Percentiles rank a stretch among this genome's conserved stretches.
Conservation (phyloP, 2,797 vertebrate species). For the Hydrocynus forskahlii region DNA sequence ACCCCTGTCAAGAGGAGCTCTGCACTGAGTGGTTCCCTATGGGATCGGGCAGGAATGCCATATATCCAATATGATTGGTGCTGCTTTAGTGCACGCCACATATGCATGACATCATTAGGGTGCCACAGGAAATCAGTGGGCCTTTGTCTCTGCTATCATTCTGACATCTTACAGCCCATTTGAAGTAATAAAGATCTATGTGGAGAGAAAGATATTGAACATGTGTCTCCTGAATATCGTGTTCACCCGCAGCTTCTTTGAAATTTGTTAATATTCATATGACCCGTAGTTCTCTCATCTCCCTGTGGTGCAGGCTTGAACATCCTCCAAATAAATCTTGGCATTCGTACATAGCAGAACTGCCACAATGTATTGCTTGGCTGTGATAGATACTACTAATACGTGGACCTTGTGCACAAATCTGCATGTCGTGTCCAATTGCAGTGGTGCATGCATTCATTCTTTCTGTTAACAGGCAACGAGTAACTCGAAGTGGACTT, state of each 20-base stretch:
- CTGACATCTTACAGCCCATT: slow-evolving; percentile 73
- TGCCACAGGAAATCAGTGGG: slow-evolving; percentile 71
- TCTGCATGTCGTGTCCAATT: slow-evolving; percentile 52
- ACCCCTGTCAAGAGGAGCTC: slow-evolving; percentile 73
- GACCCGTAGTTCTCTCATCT: slow-evolving; percentile 44
- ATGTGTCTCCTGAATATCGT: slow-evolving; percentile 64
- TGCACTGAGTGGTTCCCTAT: slow-evolving; percentile 68
- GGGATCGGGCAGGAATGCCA: slow-evolving; percentile 75
- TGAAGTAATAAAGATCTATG: slow-evolving; percentile 78
- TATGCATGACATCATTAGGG: slow-evolving; percentile 77
- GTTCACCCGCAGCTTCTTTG: slow-evolving; percentile 50
- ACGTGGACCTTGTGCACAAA: slow-evolving; percentile 44
- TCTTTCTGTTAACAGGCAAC: slow-evolving; percentile 30
- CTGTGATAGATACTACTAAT: slow-evolving; percentile 50
- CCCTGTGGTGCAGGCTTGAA: slow-evolving; percentile 50
- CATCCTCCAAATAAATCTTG: slow-evolving; percentile 67
- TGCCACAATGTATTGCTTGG: slow-evolving; percentile 55
- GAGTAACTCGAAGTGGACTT: background rate
- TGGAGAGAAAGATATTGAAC: slow-evolving; percentile 73
- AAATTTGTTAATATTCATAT: slow-evolving; percentile 71
- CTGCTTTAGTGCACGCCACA: slow-evolving; percentile 67
- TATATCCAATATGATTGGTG: slow-evolving; percentile 75
- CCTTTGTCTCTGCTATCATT: slow-evolving; percentile 72
- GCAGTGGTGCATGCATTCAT: slow-evolving; percentile 28
- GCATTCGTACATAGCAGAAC: slow-evolving; percentile 59